Evolutionary conservation across 2,888 invertebrate genomes (phyloP), one percentile per base, ranked within the genome.

Genomic region (Colletes collaris): DNA sequence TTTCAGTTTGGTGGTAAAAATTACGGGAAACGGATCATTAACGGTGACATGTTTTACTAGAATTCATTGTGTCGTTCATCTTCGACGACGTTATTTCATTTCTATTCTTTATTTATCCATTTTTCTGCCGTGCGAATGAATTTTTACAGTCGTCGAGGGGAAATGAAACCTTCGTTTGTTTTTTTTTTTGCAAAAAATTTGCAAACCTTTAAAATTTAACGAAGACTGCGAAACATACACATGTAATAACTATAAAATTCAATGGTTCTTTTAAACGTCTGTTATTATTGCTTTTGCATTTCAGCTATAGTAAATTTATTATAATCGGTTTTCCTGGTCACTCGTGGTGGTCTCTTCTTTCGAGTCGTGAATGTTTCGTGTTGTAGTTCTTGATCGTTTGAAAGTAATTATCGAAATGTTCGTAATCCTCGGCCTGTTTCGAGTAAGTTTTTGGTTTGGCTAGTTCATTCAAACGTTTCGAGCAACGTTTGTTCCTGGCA

Each of bases 381-480:
- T 64, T 44, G 3, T 65, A 74, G 3, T 49, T 67, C 19, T 82
- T 79, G 13, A 78, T 53, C 11, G 52, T 56, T 40, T 69, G 75
- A 6, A 64, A 50, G 4, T 79, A 83, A 50, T 85, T 82, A 35
- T 75, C 62, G 3, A 69, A 81, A 56, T 75, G 72, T 0, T 60
- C 64, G 55, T 27, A 50, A 0, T n/a, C 3, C 0, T 74, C 60
- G 40, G 44, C n/a, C 2, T 16, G 59, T 2, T n/a, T 27, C 0
- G 37, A 63, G 35, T 27, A 68, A 49, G 46, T 69, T 62, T 81
- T 89, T 10, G 89, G 85, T 69, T 75, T 88, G 0, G 85, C 81
- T 2, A 89, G 78, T 37, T 86, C 85, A 10, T 74, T 81, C 37
- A 88, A 55, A 10, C 86, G 84, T 73, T 84, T 86, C 4, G 89